Evolutionary conservation across 2,888 invertebrate genomes (phyloP).

Genomic region (Salticus scenicus): DNA sequence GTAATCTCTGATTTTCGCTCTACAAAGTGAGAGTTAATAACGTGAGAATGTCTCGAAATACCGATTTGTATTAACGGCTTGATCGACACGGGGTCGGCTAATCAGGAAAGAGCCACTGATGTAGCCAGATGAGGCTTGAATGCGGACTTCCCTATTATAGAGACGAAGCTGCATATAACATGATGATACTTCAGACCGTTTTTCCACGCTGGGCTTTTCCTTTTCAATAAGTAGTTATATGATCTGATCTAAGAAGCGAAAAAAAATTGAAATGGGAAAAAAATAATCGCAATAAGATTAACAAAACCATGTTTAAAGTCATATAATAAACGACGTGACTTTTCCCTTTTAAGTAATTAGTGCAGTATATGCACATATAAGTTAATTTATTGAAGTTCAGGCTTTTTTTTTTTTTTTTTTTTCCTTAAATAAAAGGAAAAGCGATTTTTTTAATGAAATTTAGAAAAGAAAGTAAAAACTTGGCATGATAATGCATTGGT

Average conservation of each 20-base stretch:
- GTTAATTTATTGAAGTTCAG: no score
- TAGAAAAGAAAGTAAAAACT: no score
- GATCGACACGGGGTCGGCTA: constrained; percentile 36
- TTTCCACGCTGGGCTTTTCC: constrained; percentile 50
- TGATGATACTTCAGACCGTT: constrained; percentile 39
- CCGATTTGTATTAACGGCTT: constrained; percentile 24
- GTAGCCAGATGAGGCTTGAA: constrained; percentile 58
- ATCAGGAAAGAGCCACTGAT: constrained; percentile 65
- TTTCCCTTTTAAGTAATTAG: no score
- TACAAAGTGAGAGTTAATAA: background rate
- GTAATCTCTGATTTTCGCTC: background rate
- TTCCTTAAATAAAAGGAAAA: no score
- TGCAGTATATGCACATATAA: no score
- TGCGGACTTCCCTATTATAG: constrained; percentile 68
- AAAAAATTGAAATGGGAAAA: no score
- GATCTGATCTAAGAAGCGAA: background rate
- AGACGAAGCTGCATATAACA: constrained; percentile 20
- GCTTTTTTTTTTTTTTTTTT: no score
- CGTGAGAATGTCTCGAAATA: constrained; percentile 22
- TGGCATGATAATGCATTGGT: no score
- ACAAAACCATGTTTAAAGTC: no score
- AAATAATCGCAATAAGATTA: no score
- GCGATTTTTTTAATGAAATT: no score
- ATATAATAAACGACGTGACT: no score
- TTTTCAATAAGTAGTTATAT: background rate